Evolutionary conservation across 2,888 invertebrate genomes (phyloP).

Genomic region (Mesorhabditis belari): DNA sequence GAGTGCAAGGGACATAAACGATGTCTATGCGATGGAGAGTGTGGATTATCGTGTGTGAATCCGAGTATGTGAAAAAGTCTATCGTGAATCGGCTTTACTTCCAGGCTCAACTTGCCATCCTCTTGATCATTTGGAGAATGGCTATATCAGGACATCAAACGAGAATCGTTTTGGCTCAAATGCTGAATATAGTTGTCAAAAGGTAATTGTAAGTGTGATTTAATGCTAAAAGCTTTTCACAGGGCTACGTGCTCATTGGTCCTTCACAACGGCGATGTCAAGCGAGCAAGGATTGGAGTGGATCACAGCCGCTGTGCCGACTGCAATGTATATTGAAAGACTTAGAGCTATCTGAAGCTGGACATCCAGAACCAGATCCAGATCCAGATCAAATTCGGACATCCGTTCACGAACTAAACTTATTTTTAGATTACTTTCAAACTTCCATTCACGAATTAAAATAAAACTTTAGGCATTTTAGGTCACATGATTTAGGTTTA

Average conservation of each 20-base stretch:
- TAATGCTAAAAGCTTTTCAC: conserved; percentile 1
- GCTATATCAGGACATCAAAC: conserved; percentile 51
- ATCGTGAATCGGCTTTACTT: conserved; percentile 4
- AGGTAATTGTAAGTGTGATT: conserved; percentile 1
- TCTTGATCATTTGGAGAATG: conserved; percentile 50
- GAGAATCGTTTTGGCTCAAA: conserved; percentile 50
- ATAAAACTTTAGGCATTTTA: too few relatives aligned
- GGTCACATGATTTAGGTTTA: too few relatives aligned
- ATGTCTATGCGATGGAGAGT: conserved; percentile 87
- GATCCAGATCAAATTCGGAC: too few relatives aligned
- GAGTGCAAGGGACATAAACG: conserved; percentile 81
- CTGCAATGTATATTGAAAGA: conserved; percentile 41
- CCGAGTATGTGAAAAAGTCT: conserved; percentile 66
- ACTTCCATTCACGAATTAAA: too few relatives aligned
- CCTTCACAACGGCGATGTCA: conserved; percentile 55
- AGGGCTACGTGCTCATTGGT: conserved; percentile 56
- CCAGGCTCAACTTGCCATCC: conserved; percentile 53
- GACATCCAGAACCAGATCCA: too few relatives aligned
- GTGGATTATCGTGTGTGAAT: conserved; percentile 94
- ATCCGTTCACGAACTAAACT: too few relatives aligned
- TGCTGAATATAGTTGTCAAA: conserved; percentile 55
- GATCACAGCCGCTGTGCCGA: conserved; percentile 54
- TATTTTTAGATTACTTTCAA: too few relatives aligned
- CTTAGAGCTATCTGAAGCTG: too few relatives aligned
- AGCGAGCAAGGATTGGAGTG: conserved; percentile 57